Base-by-base conservation (phyloP, 53 echinoderm and acorn worm species). In the Echinarachnius parma region DNA sequence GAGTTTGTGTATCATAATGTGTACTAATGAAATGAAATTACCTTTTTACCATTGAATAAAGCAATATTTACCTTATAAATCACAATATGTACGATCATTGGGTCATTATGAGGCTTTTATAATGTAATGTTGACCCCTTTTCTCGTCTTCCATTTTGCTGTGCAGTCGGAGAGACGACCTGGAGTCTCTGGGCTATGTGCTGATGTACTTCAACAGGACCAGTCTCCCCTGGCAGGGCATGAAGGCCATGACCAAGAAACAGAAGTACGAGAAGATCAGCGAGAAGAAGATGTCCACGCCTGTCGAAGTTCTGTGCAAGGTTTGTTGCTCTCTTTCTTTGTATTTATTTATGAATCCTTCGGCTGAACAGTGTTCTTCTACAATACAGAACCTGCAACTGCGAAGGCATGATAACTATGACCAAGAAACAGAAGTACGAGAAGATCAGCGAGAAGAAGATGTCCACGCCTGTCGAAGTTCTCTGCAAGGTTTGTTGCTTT, bases 401-500 rank as follows among this genome's bases (percentile, higher is more conserved):
- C 90, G 90, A 95, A 35, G 95, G 95, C 15, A 84, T 95, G 34
- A 95, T 87, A 62, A 90, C 95, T 11, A 87, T 91, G 34, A 95
- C 95, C 27, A 95, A 95, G 82, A 95, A 84, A 57, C 90, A 91
- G 70, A 95, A 95, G 39, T 95, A 95, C 61, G 95, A 95, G 69
- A 95, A 91, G 68, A 95, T 95, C 54, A 95, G 95, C 27, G 95
- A 95, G 78, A 95, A 87, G 83, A 95, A 95, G 75, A 95, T 95
- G 95, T 95, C 95, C 56, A 95, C 95, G 44, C 90, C 89, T 5
- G 87, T 87, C 5, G 95, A 95, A 78, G 90, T 89, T 23, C 90
- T 95, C 62, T 95, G 95, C 71, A 95, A 91, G 90, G 95, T 95
- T n/a, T n/a, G n/a, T n/a, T n/a, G n/a, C n/a, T n/a, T n/a, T n/a